Evolutionary conservation across 2,113 vertebrate species (phyloP).

Genomic region (Sporophila hypoxantha): DNA sequence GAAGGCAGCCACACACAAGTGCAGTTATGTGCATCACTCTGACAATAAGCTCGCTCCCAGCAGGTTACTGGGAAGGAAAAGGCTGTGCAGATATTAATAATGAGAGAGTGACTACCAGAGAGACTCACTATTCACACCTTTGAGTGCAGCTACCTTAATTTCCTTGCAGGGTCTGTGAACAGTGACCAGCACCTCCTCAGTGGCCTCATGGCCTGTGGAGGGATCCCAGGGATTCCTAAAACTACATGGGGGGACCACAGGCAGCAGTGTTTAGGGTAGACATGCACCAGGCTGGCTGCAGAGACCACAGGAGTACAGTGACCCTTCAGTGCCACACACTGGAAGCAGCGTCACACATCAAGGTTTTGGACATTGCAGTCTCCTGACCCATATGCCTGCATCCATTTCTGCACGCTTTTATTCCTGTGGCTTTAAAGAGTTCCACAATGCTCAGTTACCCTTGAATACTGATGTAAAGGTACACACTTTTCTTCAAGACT

Average conservation of each 20-base stretch:
- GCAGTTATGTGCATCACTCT: neutral
- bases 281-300: neutral
- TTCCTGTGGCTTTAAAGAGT: neutral
- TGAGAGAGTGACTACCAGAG: neutral
- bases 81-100: neutral
- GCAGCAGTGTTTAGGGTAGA: neutral
- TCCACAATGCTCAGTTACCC: neutral
- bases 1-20: neutral
- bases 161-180: neutral
- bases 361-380: neutral
- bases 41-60: neutral
- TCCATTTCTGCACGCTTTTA: neutral
- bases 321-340: rapidly evolving
- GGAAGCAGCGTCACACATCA: neutral
- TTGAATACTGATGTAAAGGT: neutral
- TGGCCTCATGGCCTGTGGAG: neutral
- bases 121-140: neutral
- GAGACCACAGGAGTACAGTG: neutral
- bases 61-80: neutral
- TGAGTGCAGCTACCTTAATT: neutral
- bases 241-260: rapidly evolving
- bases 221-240: neutral
- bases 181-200: neutral
- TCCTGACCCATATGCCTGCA: neutral
- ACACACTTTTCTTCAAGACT: neutral